Evolutionary conservation across 2,797 vertebrate genomes (phyloP).

Genomic region (Dryobates pubescens): DNA sequence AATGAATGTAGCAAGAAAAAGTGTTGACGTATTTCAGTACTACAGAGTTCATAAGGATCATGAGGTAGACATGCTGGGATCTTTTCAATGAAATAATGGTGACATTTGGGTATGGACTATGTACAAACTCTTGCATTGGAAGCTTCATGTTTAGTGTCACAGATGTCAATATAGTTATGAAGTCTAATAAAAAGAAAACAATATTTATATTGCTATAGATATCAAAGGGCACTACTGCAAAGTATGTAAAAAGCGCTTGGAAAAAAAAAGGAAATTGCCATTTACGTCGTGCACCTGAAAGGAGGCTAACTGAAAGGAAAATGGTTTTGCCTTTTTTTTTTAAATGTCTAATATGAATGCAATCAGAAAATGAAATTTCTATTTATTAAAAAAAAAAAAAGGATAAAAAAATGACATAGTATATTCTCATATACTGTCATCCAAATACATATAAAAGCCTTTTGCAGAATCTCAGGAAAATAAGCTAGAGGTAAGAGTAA

Average conservation of each 20-base stretch:
- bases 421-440: constrained; percentile 62
- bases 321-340: constrained; percentile 12
- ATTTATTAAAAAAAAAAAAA: not conserved
- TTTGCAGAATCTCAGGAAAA: constrained; percentile 26
- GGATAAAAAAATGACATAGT: constrained; percentile 32
- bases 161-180: constrained; percentile 57
- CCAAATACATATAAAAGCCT: constrained; percentile 46
- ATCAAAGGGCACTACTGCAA: constrained; percentile 49
- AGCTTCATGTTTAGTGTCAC: constrained; percentile 72
- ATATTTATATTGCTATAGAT: constrained; percentile 2
- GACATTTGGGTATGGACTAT: constrained; percentile 73
- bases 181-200: constrained; percentile 56
- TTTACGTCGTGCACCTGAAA: constrained; percentile 45
- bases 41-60: constrained; percentile 75
- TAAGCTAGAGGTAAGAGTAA: constrained; percentile 24
- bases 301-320: constrained; percentile 47
- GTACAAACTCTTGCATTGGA: constrained; percentile 71
- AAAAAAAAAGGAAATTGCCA: constrained; percentile 55
- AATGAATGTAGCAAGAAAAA: constrained; percentile 79
- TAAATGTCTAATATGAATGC: not conserved
- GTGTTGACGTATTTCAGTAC: constrained; percentile 64
- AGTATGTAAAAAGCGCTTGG: constrained; percentile 2
- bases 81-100: constrained; percentile 71
- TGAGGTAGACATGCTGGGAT: constrained; percentile 78
- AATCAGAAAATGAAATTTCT: constrained; percentile 38